Base-by-base conservation (phyloP, 2,797 vertebrate species). In the Aplochiton taeniatus region DNA sequence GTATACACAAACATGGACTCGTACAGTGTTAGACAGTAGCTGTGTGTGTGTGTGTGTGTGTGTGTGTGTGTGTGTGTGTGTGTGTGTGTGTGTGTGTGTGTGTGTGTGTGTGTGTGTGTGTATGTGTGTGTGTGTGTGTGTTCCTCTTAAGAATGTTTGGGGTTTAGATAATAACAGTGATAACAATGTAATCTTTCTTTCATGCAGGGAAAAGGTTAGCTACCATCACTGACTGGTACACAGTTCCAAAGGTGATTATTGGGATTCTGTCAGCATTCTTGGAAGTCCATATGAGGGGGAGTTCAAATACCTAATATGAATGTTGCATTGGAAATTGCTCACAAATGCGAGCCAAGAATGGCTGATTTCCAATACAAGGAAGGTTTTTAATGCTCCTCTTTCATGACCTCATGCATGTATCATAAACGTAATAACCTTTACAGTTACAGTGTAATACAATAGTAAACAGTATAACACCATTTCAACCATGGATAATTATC, bases 261-360 rank as follows among this genome's bases (percentile, higher is more conserved):
- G 42, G 77, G 42, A 68, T 17, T 75, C 72, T 49, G 31, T 61
- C 46, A 18, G 58, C 79, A 72, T 66, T 69, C 71, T 82, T 74
- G 63, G 61, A 83, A 83, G 80, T 71, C 72, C 67, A 53, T 79
- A 82, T 77, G 65, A 70, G 80, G 67, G 58, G 64, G 64, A 77
- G 58, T 65, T 58, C 53, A 75, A 79, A 73, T 79, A 59, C 68
- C 43, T 65, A 55, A 58, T 57, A 78, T 82, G 69, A 83, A 82
- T 77, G 67, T 80, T 85, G 65, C 75, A 83, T 62, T 58, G 54
- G 65, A 70, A 78, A 70, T 46, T 54, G 55, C 50, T 73, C 14
- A 81, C 66, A 76, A 81, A 72, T 63, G 61, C 61, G 66, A 77
- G 71, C 71, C 68, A 79, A 12, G 14, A 20, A 74, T 72, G 53